Conservation (phyloP, 1,140 invertebrate species). For the Dreissena polymorpha region DNA sequence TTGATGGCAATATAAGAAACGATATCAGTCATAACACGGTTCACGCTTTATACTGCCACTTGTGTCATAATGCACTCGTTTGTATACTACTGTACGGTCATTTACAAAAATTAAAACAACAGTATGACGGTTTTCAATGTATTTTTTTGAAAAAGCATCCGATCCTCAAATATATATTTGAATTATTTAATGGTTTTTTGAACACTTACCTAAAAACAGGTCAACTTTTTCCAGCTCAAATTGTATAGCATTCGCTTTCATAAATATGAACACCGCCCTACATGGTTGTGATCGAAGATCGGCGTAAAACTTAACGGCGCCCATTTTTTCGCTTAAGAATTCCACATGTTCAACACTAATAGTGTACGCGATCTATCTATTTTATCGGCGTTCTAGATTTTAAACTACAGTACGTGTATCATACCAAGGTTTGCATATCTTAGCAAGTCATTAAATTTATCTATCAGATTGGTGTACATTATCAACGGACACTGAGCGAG, state of each 20-base stretch:
- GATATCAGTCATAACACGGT: not conserved
- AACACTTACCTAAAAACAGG: slow-evolving; percentile 79
- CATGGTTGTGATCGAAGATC: slow-evolving; percentile 86
- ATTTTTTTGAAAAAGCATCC: not conserved
- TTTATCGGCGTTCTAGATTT: not conserved
- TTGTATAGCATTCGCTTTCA: slow-evolving; percentile 83
- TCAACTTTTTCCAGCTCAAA: slow-evolving; percentile 81
- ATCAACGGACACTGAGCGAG: too few relatives aligned
- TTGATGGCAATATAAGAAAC: not conserved
- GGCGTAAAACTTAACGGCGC: slow-evolving; percentile 83
- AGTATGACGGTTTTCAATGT: not conserved
- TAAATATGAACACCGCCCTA: slow-evolving; percentile 84
- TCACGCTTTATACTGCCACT: not conserved
- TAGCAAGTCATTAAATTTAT: too few relatives aligned
- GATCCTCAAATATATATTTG: not conserved
- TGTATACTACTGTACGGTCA: not conserved
- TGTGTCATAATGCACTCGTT: not conserved
- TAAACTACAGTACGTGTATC: too few relatives aligned
- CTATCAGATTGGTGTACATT: too few relatives aligned
- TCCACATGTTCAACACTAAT: not conserved
- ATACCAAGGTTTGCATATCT: too few relatives aligned
- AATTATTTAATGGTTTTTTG: not conserved
- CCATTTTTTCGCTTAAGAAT: slow-evolving; percentile 16
- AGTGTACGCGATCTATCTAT: not conserved
- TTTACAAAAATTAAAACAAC: not conserved